Percentiles rank a stretch among this genome's conserved stretches.
Evolutionary conservation across 2,113 vertebrate species (phyloP).

Genomic region (Myanophis thanlyinensis): DNA sequence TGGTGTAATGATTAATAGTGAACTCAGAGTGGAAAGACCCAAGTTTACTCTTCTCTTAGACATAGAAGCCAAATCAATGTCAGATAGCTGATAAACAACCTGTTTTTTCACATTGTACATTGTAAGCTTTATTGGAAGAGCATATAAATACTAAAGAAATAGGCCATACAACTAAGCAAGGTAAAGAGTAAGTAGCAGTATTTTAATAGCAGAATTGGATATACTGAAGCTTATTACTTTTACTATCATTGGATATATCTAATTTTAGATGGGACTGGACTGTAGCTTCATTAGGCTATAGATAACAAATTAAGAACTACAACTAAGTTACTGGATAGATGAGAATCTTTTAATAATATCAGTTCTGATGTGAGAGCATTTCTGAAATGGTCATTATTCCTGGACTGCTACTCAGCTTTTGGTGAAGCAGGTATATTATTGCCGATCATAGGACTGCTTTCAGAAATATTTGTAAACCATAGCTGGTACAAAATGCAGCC

Average conservation of each 20-base stretch:
- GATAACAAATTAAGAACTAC: background rate
- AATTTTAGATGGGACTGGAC: background rate
- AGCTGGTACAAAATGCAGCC: background rate
- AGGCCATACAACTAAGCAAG: background rate
- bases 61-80: background rate
- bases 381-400: background rate
- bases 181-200: background rate
- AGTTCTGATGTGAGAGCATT: background rate
- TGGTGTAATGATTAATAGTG: background rate
- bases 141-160: background rate
- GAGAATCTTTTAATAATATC: background rate
- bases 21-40: background rate
- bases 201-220: background rate
- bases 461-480: background rate
- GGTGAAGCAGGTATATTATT: background rate
- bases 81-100: background rate
- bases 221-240: background rate
- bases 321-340: background rate
- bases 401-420: background rate
- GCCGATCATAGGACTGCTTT: background rate
- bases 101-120: background rate
- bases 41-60: background rate
- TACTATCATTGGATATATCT: background rate
- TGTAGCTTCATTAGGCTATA: background rate
- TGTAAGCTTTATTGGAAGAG: background rate